phyloP scores from a whole-genome alignment of 2,797 vertebrate genomes.

The Enteromius thamalakanensis region DNA sequence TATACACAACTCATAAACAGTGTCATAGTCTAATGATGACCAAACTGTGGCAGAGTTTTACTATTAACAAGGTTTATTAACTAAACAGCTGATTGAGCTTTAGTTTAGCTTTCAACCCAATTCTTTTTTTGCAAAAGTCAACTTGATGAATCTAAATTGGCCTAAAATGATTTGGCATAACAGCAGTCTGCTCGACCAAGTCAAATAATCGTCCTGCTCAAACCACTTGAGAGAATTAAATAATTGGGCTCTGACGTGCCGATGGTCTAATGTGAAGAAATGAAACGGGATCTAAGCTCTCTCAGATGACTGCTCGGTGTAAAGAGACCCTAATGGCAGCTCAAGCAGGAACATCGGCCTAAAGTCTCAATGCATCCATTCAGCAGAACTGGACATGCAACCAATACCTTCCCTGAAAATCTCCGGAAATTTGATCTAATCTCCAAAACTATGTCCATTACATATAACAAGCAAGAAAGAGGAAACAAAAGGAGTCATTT shows the following conservation, averaged over 20 bases:
- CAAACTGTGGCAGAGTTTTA: conserved; percentile 2
- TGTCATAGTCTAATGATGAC: background rate
- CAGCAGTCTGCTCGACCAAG: background rate
- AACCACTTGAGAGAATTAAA: conserved; percentile 14
- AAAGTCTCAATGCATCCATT: conserved; percentile 40
- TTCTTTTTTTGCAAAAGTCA: background rate
- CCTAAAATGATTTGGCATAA: background rate
- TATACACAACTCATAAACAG: background rate
- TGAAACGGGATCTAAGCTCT: conserved; percentile 37
- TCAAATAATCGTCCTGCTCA: background rate
- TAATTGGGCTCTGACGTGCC: conserved; percentile 22
- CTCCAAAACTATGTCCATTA: conserved; percentile 32
- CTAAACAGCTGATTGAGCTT: background rate
- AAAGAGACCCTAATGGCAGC: conserved; percentile 25
- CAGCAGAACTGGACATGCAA: conserved; percentile 15
- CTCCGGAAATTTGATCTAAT: conserved; percentile 28
- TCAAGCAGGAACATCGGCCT: conserved; percentile 21
- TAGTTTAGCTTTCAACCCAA: conserved; percentile 1
- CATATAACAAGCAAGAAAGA: conserved; percentile 5
- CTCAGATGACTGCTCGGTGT: conserved; percentile 39
- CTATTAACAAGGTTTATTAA: background rate
- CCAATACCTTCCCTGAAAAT: background rate
- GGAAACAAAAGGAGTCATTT: background rate
- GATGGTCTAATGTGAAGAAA: conserved; percentile 35
- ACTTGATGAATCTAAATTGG: background rate